Conservation (phyloP, 2,113 vertebrate species). For the Colinus virginianus region DNA sequence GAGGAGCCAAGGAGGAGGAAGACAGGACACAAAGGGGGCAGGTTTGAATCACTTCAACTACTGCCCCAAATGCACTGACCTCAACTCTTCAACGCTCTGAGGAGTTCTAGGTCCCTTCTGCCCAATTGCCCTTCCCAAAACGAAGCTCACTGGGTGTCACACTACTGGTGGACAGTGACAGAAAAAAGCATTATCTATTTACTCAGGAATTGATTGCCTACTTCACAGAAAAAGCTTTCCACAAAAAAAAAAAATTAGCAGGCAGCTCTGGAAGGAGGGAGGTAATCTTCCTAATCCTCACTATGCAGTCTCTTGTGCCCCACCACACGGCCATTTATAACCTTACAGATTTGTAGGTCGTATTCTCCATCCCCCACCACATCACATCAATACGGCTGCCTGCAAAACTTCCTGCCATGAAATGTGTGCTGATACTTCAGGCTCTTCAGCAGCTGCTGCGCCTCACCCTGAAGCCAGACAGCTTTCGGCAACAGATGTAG, state of each 20-base stretch:
- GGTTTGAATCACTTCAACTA: background rate
- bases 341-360: background rate
- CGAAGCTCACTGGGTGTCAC: background rate
- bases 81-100: background rate
- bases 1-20: background rate
- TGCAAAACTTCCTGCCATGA: conserved; percentile 27
- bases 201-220: rapidly evolving
- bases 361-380: background rate
- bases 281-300: background rate
- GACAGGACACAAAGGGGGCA: background rate
- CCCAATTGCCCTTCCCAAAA: background rate
- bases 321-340: background rate
- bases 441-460: background rate
- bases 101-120: background rate
- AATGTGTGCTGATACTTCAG: background rate
- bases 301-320: background rate
- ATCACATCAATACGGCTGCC: background rate
- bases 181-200: background rate
- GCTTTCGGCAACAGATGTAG: background rate
- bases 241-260: background rate
- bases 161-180: background rate
- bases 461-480: background rate
- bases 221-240: background rate
- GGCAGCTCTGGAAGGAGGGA: background rate
- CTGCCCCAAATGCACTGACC: background rate